Evolutionary conservation across 2,797 vertebrate genomes (phyloP).

Genomic region (Gambusia yucatana): DNA sequence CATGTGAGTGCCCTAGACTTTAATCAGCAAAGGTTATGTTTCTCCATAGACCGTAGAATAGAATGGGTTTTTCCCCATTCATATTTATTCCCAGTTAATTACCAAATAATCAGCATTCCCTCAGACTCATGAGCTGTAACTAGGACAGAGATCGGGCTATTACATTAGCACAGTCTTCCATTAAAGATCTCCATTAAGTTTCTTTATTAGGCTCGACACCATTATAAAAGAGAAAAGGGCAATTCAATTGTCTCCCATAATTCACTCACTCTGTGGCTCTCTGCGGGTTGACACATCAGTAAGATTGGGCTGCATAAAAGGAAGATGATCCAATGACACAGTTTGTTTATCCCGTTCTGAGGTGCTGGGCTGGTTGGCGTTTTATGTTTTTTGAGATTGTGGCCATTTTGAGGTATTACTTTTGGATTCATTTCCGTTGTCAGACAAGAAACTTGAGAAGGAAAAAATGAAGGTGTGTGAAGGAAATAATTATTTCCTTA

Average conservation of each 20-base stretch:
- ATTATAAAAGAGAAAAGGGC: conserved; percentile 45
- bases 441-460: background rate
- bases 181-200: conserved; percentile 52
- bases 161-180: conserved; percentile 42
- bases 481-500: background rate
- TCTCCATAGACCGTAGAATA: background rate
- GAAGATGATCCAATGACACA: conserved; percentile 29
- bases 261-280: conserved; percentile 22
- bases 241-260: conserved; percentile 50
- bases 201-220: conserved; percentile 45
- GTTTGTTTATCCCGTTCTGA: conserved; percentile 10
- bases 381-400: background rate
- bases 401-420: background rate
- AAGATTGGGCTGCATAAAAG: background rate
- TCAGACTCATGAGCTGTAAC: conserved; percentile 47
- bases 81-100: conserved; percentile 61
- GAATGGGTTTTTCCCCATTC: conserved; percentile 23
- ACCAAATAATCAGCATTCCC: conserved; percentile 56
- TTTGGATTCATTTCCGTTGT: background rate
- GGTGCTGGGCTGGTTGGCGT: background rate
- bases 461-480: background rate
- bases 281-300: conserved; percentile 7
- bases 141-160: conserved; percentile 49
- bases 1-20: background rate
- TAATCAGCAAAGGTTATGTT: conserved; percentile 22